Evolutionary conservation across 2,888 invertebrate genomes (phyloP), one percentile per base, ranked within the genome.

Genomic region (Pristionchus entomophagus): DNA sequence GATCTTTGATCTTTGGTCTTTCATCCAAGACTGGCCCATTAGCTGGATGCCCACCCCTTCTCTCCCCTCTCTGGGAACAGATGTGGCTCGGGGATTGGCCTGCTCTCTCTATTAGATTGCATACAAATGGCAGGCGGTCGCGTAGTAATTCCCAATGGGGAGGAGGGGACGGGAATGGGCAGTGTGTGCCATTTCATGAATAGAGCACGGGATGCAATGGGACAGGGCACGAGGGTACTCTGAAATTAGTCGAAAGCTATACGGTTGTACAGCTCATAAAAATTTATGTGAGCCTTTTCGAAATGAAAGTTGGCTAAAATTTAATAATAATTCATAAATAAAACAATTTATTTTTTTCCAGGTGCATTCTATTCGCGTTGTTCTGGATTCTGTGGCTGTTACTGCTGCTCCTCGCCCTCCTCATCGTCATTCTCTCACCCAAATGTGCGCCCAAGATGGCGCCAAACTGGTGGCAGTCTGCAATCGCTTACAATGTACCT

Each of bases 391-490:
- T 90, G 29, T 92, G 92, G 91, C 41, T 92, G 12, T 86, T 87
- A 1, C 88, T 92, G 62, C 89, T 92, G 87, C 35, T 90, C 38
- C 85, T 87, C 12, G 90, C 91, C 45, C 87, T 92, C 65, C 80
- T 88, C 53, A 87, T 92, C 51, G 86, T 91, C 80, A 86, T 88
- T 69, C 35, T 89, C 35, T 89, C 90, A 8, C 92, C 92, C 19
- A 89, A 89, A 19, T 92, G 92, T 86, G 87, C 88, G 41, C 78
- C 88, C 45, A 87, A 87, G 8, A 85, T 86, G 35, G 88, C 88
- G n/a, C 90, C 90, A 6, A 89, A 90, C 49, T 93, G 93, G 93
- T 93, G 92, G 91, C 90, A 91, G 86, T 89, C 89, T 8, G 86
- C 91, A 8, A 88, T 93, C 22, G 89, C 92, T 51, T 93, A 93